Conservation (phyloP, 2,113 vertebrate genomes). For the Oceanodroma tethys region DNA sequence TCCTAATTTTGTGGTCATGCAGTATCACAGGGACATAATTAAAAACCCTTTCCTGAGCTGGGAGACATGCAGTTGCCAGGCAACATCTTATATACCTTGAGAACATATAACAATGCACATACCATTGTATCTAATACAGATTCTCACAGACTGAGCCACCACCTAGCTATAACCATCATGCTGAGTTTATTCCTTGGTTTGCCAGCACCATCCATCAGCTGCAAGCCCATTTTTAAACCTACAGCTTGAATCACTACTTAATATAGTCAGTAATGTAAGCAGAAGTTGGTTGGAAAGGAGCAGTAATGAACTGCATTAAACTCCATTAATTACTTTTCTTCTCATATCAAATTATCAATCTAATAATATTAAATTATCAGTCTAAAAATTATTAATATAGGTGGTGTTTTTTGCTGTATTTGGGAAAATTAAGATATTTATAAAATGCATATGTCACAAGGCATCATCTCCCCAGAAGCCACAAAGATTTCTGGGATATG, state of each 20-base stretch:
- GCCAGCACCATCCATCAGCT: background rate
- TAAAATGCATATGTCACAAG: background rate
- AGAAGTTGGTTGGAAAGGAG: background rate
- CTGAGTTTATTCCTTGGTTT: background rate
- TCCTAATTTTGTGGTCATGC: background rate
- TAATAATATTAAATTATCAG: background rate
- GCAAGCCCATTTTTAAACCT: background rate
- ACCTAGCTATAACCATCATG: background rate
- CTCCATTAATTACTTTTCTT: background rate
- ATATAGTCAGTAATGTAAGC: background rate
- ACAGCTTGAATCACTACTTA: background rate
- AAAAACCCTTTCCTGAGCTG: background rate
- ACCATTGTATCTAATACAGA: background rate
- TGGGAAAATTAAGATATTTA: background rate
- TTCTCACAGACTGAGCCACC: background rate
- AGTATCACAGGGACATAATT: background rate
- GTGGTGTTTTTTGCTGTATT: background rate
- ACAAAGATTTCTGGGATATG: background rate
- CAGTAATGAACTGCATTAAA: background rate
- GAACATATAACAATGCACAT: background rate
- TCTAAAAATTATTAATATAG: background rate
- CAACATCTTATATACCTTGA: slow-evolving; percentile 25
- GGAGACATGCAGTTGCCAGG: slow-evolving; percentile 52
- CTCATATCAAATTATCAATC: background rate
- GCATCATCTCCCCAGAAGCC: background rate